These are phyloP conservation scores for Nannoperca obscura DNA, from an alignment of 2,797 vertebrate genomes.

Conservation along the genomic window DNA sequence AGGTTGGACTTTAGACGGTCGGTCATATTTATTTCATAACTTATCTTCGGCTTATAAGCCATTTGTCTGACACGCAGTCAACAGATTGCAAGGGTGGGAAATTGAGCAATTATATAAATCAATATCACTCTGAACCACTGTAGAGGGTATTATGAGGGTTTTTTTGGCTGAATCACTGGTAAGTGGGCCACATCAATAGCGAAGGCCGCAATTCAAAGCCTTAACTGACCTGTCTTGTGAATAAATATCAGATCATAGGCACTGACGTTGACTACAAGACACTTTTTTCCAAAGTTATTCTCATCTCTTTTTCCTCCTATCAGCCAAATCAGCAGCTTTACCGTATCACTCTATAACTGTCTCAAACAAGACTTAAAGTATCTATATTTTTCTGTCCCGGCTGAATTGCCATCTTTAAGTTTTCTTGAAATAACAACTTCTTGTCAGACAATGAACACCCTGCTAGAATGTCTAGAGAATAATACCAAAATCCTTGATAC, in stretches of 20 bases:
- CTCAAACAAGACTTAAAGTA: slow-evolving; percentile 9
- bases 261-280: neutral
- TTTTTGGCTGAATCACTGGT: slow-evolving; percentile 59
- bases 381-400: neutral
- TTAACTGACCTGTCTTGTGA: slow-evolving; percentile 25
- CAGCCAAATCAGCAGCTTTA: neutral
- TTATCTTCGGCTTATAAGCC: slow-evolving; percentile 34
- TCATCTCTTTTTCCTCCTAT: neutral
- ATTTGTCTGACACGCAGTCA: slow-evolving; percentile 53
- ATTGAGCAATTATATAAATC: slow-evolving; percentile 75
- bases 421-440: slow-evolving; percentile 14
- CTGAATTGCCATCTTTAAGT: slow-evolving; percentile 14
- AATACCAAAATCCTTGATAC: slow-evolving; percentile 25
- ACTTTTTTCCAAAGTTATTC: neutral
- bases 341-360: neutral
- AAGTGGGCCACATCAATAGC: slow-evolving; percentile 38
- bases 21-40: slow-evolving; percentile 54
- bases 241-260: slow-evolving; percentile 23
- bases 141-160: slow-evolving; percentile 38
- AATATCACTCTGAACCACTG: slow-evolving; percentile 58
- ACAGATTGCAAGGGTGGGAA: slow-evolving; percentile 47
- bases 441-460: slow-evolving; percentile 6
- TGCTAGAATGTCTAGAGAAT: slow-evolving; percentile 15
- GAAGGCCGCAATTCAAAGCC: slow-evolving; percentile 6
- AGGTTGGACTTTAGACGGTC: slow-evolving; percentile 28